These are phyloP conservation scores for Drosophila teissieri DNA, from an alignment of 1,140 invertebrate species.

Conservation along the genomic window DNA sequence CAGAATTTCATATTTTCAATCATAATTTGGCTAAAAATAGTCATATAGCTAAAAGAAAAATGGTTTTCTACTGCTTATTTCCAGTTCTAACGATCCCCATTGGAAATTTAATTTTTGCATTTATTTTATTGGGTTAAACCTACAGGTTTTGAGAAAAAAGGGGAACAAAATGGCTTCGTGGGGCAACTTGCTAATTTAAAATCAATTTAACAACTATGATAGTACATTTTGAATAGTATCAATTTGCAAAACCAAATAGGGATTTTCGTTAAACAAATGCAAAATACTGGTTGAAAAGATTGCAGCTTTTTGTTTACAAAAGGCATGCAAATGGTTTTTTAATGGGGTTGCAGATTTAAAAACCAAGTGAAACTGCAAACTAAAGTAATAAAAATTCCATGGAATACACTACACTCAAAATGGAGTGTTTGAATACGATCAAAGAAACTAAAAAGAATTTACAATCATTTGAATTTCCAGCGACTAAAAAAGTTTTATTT, in stretches of 20 bases:
- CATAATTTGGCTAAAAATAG: too few species aligned
- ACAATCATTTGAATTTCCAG: not conserved
- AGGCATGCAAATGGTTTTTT: constrained; percentile 1
- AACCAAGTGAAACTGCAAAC: constrained; percentile 7
- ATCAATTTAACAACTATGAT: not conserved
- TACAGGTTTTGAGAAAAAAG: too few species aligned
- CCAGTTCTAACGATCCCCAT: too few species aligned
- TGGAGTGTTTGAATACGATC: not conserved
- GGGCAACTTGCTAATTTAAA: not conserved
- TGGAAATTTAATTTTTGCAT: too few species aligned
- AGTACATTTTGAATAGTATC: constrained; percentile 3
- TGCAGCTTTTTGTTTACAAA: not conserved
- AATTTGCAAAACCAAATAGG: constrained; percentile 1
- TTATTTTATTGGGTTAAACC: too few species aligned
- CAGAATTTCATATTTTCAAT: too few species aligned
- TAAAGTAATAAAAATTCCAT: not conserved
- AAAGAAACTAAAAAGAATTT: not conserved
- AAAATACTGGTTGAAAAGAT: not conserved
- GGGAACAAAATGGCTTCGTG: too few species aligned
- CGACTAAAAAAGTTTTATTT: not conserved
- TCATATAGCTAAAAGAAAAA: too few species aligned
- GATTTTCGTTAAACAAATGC: constrained; percentile 15
- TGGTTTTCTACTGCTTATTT: too few species aligned
- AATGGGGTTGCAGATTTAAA: constrained; percentile 11
- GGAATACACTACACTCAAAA: not conserved